Evolutionary conservation across 2,113 vertebrate genomes (phyloP), one percentile per base, ranked within the genome.

Genomic region (Centropus unirufus): DNA sequence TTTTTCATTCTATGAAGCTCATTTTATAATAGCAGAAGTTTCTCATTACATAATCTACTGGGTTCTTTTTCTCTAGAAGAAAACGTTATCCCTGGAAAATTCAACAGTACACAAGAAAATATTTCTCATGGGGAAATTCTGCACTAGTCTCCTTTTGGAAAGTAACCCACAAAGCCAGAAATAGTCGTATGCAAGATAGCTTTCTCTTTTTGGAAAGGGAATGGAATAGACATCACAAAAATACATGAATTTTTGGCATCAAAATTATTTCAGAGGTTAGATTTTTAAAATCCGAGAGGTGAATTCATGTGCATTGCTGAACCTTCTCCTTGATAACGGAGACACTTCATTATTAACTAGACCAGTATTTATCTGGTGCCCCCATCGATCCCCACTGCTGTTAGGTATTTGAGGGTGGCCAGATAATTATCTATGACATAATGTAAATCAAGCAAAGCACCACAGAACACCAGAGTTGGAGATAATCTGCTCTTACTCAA

Each of bases 401-500:
- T 19, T 55, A 3, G 4, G 30, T 21, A 3, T 55, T 21, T 55
- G 46, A 44, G 57, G 40, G 13, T 13, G n/a, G 47, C n/a, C 40
- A 20, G 46, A 57, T 39, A 24, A 52, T 67, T 29, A 8, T 39
- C 77, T 72, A 7, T 12, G 40, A 64, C n/a, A 66, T 16, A 49
- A 8, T 1, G 5, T 2, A 49, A 21, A 6, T 29, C 47, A 55
- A 32, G 40, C 9, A 9, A 55, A 32, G 34, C 19, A 39, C 59
- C 42, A 7, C 55, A 42, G 64, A 86, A 29, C 21, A 20, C 8
- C 79, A 42, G 79, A 46, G 15, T 42, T 17, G 1, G 0, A 3
- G 8, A 10, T 58, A 14, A 26, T 15, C 36, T 24, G 2, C 17
- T 44, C 0, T 0, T 6, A 8, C 9, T 21, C 49, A 19, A 24